Conservation (phyloP, 2,113 vertebrate species). For the Gorsachius goisagi region DNA sequence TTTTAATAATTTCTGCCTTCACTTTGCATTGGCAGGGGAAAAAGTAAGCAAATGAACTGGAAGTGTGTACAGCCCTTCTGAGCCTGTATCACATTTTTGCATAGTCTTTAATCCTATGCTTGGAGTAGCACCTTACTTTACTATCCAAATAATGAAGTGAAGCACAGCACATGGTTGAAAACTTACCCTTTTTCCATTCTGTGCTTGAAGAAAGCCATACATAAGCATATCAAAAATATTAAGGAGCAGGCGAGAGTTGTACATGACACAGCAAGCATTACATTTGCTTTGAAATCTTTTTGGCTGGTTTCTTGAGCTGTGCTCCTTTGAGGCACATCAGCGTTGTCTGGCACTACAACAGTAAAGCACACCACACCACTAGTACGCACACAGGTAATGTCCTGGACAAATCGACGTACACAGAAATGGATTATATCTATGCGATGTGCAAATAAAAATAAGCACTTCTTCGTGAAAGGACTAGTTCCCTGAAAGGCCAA, state of each 20-base stretch:
- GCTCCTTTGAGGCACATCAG: not conserved
- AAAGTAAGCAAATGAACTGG: not conserved
- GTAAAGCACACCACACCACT: not conserved
- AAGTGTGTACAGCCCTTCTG: not conserved
- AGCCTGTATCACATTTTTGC: not conserved
- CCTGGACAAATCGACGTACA: not conserved
- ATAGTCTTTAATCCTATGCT: not conserved
- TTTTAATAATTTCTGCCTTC: not conserved
- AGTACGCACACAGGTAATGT: not conserved
- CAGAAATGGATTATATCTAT: not conserved
- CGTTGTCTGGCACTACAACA: slow-evolving; percentile 9
- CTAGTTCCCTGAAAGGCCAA: not conserved
- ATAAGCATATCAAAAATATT: too few relatives aligned
- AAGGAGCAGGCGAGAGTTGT: too few relatives aligned
- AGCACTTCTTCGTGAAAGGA: not conserved
- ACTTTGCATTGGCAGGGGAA: not conserved
- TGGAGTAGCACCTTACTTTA: too few relatives aligned
- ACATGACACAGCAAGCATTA: too few relatives aligned
- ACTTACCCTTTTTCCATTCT: too few relatives aligned
- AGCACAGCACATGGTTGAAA: too few relatives aligned
- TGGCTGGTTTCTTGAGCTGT: not conserved
- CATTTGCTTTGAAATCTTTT: too few relatives aligned
- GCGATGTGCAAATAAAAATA: not conserved
- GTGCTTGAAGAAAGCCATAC: too few relatives aligned
- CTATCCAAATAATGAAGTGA: too few relatives aligned